Evolutionary conservation across 1,140 invertebrate species (phyloP).

Genomic region (Drosophila nigromelanica): DNA sequence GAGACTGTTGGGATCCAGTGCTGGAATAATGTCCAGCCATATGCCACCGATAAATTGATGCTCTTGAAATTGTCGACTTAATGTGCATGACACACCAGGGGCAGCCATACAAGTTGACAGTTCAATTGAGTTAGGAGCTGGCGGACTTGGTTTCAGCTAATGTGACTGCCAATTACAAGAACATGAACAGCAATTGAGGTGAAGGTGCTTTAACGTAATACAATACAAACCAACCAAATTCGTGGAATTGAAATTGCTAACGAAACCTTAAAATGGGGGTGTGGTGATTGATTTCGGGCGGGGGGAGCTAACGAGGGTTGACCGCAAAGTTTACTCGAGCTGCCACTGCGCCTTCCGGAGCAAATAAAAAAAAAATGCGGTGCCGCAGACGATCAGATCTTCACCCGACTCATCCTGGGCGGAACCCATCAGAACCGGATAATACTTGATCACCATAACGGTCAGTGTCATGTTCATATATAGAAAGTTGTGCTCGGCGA

Average conservation of each 20-base stretch:
- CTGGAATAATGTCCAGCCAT: too few relatives aligned
- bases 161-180: conserved; percentile 67
- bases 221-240: conserved; percentile 62
- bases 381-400: conserved; percentile 60
- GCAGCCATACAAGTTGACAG: conserved; percentile 48
- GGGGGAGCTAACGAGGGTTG: conserved; percentile 5
- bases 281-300: background rate
- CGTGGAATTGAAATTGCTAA: conserved; percentile 46
- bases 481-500: conserved; percentile 45
- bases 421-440: conserved; percentile 50
- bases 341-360: conserved; percentile 23
- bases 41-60: too few relatives aligned
- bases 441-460: conserved; percentile 53
- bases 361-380: conserved; percentile 51
- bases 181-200: conserved; percentile 76
- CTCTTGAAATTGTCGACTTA: background rate
- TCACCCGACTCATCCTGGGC: conserved; percentile 51
- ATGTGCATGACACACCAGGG: conserved; percentile 49
- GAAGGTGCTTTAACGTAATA: conserved; percentile 47
- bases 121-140: background rate
- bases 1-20: too few relatives aligned
- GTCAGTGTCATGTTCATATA: conserved; percentile 61
- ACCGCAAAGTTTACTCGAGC: conserved; percentile 13
- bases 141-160: conserved; percentile 7
- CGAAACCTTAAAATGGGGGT: conserved; percentile 53